Evolutionary conservation across 2,113 vertebrate genomes (phyloP).

Genomic region (Anhinga rufa): DNA sequence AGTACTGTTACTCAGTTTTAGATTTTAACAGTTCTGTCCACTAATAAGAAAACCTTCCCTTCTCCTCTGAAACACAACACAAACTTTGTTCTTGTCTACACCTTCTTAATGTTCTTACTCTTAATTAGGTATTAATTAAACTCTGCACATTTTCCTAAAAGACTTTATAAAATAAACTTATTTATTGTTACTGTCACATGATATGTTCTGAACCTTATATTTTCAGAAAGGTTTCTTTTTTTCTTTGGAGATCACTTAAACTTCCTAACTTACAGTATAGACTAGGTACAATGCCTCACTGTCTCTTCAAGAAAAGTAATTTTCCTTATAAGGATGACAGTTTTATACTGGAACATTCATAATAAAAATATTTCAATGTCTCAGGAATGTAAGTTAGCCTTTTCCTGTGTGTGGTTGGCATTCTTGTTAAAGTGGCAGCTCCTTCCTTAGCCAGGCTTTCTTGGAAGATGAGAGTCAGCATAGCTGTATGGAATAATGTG

Average conservation of each 20-base stretch:
- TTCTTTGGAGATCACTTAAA: background rate
- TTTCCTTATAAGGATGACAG: background rate
- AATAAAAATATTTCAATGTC: background rate
- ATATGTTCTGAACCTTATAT: background rate
- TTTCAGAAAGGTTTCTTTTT: background rate
- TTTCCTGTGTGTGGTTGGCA: background rate
- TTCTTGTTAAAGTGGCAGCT: background rate
- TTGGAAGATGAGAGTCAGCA: background rate
- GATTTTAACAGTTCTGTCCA: background rate
- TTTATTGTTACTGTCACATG: background rate
- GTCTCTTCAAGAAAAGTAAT: background rate
- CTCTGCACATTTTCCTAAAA: background rate
- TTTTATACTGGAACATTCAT: background rate
- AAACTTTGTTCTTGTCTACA: background rate
- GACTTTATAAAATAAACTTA: background rate
- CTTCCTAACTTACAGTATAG: background rate
- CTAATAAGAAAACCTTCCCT: background rate
- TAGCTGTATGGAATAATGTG: background rate
- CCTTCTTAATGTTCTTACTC: background rate
- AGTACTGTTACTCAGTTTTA: background rate
- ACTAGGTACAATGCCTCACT: background rate
- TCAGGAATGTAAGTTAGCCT: background rate
- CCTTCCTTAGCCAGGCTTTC: background rate
- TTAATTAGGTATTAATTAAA: background rate
- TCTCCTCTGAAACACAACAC: background rate